Percentiles rank a stretch among this genome's conserved stretches.
Evolutionary conservation across 1,140 invertebrate genomes (phyloP).

Genomic region (Cepaea nemoralis): DNA sequence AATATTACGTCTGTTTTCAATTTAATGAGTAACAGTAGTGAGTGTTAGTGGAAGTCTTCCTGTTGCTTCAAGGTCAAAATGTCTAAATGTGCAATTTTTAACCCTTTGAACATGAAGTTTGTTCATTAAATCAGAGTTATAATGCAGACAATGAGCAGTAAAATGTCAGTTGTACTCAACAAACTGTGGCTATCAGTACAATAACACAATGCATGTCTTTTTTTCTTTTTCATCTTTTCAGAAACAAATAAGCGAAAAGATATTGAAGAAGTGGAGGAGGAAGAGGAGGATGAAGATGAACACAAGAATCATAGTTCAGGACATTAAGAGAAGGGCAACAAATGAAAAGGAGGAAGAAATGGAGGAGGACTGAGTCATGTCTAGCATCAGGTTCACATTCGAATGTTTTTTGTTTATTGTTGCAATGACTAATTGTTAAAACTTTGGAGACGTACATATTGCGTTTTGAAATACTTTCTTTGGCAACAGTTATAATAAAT

Average conservation of each 20-base stretch:
- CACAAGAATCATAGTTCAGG: slow-evolving; percentile 7
- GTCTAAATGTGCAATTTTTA: no score
- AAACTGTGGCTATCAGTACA: background rate
- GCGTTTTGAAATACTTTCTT: no score
- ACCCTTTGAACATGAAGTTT: background rate
- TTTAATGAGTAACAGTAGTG: no score
- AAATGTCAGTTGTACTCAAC: background rate
- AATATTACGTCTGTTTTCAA: no score
- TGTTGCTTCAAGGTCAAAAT: no score
- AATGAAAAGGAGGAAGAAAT: background rate
- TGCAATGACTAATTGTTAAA: background rate
- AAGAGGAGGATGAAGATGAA: slow-evolving; percentile 33
- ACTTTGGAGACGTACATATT: no score
- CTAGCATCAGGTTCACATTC: background rate
- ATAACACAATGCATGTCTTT: background rate
- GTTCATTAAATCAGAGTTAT: background rate
- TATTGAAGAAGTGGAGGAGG: slow-evolving; percentile 41
- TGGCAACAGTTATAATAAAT: no score
- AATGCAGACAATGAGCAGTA: background rate
- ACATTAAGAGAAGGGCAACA: background rate
- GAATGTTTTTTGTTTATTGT: background rate
- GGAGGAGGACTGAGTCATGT: slow-evolving; percentile 7
- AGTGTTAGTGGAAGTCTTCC: no score
- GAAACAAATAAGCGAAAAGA: slow-evolving; percentile 25
- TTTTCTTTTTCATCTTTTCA: background rate